Evolutionary conservation across 2,888 invertebrate species (phyloP), one percentile per base, ranked within the genome.

Genomic region (Achlya flavicornis): DNA sequence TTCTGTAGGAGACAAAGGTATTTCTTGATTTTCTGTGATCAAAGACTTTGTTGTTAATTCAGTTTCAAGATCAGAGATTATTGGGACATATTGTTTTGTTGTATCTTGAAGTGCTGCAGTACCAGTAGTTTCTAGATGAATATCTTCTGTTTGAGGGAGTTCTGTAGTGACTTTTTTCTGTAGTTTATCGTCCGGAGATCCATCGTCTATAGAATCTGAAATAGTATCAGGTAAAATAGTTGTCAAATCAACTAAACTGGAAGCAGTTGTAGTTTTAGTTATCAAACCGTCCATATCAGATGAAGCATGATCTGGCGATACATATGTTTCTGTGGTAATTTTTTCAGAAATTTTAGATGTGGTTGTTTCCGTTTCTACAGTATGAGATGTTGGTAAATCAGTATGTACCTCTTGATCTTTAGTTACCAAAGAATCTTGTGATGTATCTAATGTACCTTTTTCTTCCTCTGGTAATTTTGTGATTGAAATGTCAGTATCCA

Each of bases 311-410:
- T 58, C 12, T 48, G 46, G 32, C 46, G 57, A 38, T 6, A n/a
- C 41, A 35, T 26, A 5, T 19, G 57, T 46, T 48, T 48, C 48
- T 16, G 64, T 32, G 7, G 26, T 3, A 1, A 61, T 19, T 19
- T 19, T 8, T 19, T 16, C 16, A 0, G 48, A 6, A 4, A 14
- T 43, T n/a, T 46, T 46, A n/a, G 46, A 10, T 10, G 46, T 46
- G 14, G 60, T 26, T 19, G n/a, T 58, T 46, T 41, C 58, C 59
- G 58, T 43, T 61, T 59, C 58, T 58, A 32, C 62, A 11, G 58
- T 64, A 43, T 63, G 57, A 19, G 61, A 65, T 48, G 64, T 64
- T 7, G 68, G 72, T 64, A 66, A 64, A 38, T 14, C 38, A 38
- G 61, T 60, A 26, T 67, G 68, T 19, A 60, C 57, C 62, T 70